Percentiles rank a stretch among this genome's conserved stretches.
Evolutionary conservation across 2,113 vertebrate species (phyloP).

Genomic region (Poeciliopsis retropinna): DNA sequence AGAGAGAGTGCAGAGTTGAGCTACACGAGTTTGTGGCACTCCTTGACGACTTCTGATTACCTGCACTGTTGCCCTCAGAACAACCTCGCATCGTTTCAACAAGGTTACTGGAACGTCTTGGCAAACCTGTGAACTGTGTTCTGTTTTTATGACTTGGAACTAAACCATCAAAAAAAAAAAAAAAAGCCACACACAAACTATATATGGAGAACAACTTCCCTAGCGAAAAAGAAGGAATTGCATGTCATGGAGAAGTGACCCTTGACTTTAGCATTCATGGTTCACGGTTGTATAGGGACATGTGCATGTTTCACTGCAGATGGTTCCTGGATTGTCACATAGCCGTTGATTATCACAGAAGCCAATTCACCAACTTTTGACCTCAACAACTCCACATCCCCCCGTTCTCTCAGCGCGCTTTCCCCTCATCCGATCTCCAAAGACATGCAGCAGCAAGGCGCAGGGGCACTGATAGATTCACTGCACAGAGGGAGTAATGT

Average conservation of each 20-base stretch:
- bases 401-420: slow-evolving; percentile 25
- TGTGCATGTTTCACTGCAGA: not conserved
- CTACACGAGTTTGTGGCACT: too few relatives aligned
- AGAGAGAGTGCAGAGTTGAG: too few relatives aligned
- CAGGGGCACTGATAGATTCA: slow-evolving; percentile 63
- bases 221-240: too few relatives aligned
- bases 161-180: too few relatives aligned
- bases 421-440: slow-evolving; percentile 44
- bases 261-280: slow-evolving; percentile 41
- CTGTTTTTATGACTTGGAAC: too few relatives aligned
- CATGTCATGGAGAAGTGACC: slow-evolving; percentile 22
- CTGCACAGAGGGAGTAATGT: slow-evolving; percentile 50
- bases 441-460: slow-evolving; percentile 32
- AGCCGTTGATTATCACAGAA: slow-evolving; percentile 58
- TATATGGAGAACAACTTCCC: too few relatives aligned
- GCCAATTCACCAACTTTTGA: slow-evolving; percentile 48
- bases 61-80: too few relatives aligned
- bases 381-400: slow-evolving; percentile 31
- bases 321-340: slow-evolving; percentile 32
- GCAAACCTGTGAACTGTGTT: too few relatives aligned
- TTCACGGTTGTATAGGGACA: slow-evolving; percentile 53
- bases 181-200: too few relatives aligned
- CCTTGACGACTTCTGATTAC: too few relatives aligned
- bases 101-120: too few relatives aligned
- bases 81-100: too few relatives aligned